Base-by-base conservation (phyloP, 2,888 invertebrate species). In the Troilus luridus region DNA sequence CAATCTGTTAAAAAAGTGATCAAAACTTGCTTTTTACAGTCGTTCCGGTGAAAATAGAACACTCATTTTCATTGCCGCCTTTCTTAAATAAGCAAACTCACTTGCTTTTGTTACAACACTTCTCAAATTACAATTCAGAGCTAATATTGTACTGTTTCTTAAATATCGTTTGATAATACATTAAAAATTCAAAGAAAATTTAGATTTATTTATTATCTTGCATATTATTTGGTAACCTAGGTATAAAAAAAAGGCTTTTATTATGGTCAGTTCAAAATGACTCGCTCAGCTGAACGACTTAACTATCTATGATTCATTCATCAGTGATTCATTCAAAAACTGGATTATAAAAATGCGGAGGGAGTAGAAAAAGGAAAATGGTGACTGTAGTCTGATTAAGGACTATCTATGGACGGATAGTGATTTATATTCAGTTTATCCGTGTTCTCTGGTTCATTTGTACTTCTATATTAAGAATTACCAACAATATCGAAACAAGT, bases 11-110 rank as follows among this genome's bases (percentile, higher is more conserved):
- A 8, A 7, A 0, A 7, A 77, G 72, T 77, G 72, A 77, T 77
- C 27, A 77, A 41, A 41, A 41, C 27, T 77, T 19, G 72, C 27
- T 77, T 67, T 77, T 27, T 41, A 77, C 27, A 77, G 72, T 17
- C 41, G 72, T 77, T 77, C 27, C 27, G 17, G 72, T 27, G 41
- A 77, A 77, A 77, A 77, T 41, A 19, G 72, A 77, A 77, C 72
- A 77, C 72, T 77, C 72, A 27, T 77, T 77, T 77, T 77, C 72
- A 77, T 77, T 77, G 72, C 17, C 72, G 41, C 72, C 72, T 77
- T 77, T 77, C 72, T 77, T 19, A 77, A 77, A 77, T 77, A 77
- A 77, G 72, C 72, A 77, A 77, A 77, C 41, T 77, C 41, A 17
- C 41, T 72, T 17, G 12, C 27, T 41, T 17, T 77, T 8, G 72